A percentile compares a stretch with the other conserved stretches of the same genome.
Conservation (phyloP, 2,113 vertebrate genomes). For the Gambusia holbrooki region DNA sequence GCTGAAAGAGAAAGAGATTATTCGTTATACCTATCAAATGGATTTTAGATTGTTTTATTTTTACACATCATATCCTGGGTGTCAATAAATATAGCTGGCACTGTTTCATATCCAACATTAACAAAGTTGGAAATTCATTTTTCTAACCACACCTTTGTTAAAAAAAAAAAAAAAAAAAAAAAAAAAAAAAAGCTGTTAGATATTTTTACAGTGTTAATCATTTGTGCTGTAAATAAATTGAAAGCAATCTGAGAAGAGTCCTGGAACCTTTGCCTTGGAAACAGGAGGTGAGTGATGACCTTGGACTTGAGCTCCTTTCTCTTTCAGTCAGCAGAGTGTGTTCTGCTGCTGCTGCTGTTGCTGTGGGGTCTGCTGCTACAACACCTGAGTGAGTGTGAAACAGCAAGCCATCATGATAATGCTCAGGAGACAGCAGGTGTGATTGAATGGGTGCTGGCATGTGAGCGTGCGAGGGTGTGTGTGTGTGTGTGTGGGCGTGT, state of each 20-base stretch:
- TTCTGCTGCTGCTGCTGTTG: conserved; percentile 13
- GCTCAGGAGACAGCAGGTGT: conserved; percentile 22
- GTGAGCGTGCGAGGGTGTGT: background rate
- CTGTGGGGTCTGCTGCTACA: conserved; percentile 27
- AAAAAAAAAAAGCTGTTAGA: background rate
- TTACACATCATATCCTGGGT: no score
- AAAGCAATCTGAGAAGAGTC: conserved; percentile 22
- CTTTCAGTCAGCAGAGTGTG: conserved; percentile 46
- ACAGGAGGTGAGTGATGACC: conserved; percentile 42
- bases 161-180: background rate
- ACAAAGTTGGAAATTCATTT: background rate
- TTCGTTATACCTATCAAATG: no score
- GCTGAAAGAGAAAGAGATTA: no score
- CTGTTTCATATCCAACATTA: background rate
- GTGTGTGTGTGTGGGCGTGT: background rate
- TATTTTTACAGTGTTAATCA: background rate
- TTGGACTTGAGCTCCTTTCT: conserved; percentile 47
- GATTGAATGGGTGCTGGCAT: background rate
- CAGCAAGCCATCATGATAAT: conserved; percentile 44
- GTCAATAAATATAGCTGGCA: no score
- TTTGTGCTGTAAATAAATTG: conserved; percentile 1
- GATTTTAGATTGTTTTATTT: no score
- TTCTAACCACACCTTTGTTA: background rate
- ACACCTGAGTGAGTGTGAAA: conserved; percentile 59
- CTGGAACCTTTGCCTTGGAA: conserved; percentile 34